A percentile compares a stretch with the other conserved stretches of the same genome.
Evolutionary conservation across 2,113 vertebrate species (phyloP).

Genomic region (Saiga tatarica): DNA sequence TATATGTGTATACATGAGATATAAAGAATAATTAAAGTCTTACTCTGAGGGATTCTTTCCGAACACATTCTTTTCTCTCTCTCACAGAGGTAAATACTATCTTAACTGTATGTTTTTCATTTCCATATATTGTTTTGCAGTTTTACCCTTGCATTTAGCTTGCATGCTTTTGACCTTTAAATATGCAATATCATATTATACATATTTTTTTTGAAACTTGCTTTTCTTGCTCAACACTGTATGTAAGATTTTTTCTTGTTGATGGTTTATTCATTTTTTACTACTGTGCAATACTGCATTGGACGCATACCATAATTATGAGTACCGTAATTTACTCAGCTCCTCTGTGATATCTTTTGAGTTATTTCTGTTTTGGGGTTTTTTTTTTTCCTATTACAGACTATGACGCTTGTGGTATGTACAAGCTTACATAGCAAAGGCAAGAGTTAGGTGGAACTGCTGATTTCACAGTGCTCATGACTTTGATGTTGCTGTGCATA

Average conservation of each 20-base stretch:
- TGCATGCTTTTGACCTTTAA: background rate
- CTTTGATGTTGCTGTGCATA: background rate
- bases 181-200: background rate
- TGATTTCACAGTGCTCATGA: background rate
- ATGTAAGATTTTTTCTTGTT: background rate
- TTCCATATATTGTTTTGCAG: background rate
- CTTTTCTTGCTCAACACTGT: background rate
- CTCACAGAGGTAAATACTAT: background rate
- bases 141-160: background rate
- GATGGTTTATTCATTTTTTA: background rate
- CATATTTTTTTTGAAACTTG: background rate
- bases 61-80: background rate
- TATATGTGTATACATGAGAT: background rate
- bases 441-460: background rate
- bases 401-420: background rate
- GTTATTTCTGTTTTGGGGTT: background rate
- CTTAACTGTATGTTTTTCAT: background rate
- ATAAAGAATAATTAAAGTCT: background rate
- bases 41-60: background rate
- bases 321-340: background rate
- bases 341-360: background rate
- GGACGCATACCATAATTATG: background rate
- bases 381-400: background rate
- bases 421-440: background rate
- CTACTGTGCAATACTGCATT: background rate